Evolutionary conservation across 2,797 vertebrate genomes (phyloP), one percentile per base, ranked within the genome.

Genomic region (Acanthopagrus latus): DNA sequence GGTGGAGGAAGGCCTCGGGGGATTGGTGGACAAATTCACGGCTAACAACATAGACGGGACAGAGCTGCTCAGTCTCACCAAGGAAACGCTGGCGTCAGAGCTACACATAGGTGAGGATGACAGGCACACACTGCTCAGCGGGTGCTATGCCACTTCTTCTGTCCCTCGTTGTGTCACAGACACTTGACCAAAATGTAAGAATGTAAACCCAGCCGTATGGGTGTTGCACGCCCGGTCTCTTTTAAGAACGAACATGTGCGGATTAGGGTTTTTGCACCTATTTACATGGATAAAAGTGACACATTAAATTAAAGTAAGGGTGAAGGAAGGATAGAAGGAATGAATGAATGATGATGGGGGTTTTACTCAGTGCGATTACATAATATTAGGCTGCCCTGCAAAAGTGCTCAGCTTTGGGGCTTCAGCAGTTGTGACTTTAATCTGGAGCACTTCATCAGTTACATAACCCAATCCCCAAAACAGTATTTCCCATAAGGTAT

Each of bases 41-140:
- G 91, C 80, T 64, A 98, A 99, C 91, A 97, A 99, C 89, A 98
- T 99, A 10, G 97, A 99, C 64, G 98, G 98, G 65, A 95, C 94
- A 21, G 97, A 99, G 88, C 93, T 99, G 23, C 90, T 99, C 50
- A 85, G 84, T 70, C 96, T 99, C 86, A 98, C 94, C 80, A 98
- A 97, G 90, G 97, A 99, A 83, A 96, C 93, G 10, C 94, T 99
- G 89, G 84, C 90, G 76, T 93, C 94, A 71, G 98, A 99, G 84
- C 94, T 99, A 86, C 96, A 95, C 92, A 96, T 99, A 70, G 98
- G 98, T 99, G 96, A 97, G 95, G 73, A 84, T 50, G 51, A 83
- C 59, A 25, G 68, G 46, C 68, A 71, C 89, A 77, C 71, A 5
- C 52, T 14, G 74, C 56, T 80, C 66, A 29, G 71, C 25, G 43